Evolutionary conservation across 2,888 invertebrate species (phyloP), one percentile per base, ranked within the genome.

Genomic region (Tipula helvola): DNA sequence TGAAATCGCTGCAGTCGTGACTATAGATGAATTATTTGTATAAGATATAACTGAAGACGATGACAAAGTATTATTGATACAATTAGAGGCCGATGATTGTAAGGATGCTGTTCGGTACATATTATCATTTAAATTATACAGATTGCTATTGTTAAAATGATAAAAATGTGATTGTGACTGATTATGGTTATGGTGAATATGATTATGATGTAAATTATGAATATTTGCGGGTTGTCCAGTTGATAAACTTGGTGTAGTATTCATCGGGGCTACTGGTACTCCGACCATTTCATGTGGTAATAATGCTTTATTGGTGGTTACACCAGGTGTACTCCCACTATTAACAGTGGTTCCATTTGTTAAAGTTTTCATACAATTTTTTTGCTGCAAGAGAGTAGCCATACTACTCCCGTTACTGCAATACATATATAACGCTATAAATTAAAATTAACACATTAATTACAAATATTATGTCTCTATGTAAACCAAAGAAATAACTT

Each of bases 381-480:
- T 95, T 91, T 96, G 96, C 91, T 96, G 96, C 91, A 96, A 93
- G 93, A 95, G 94, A 91, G 96, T 95, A 93, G 96, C 96, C 96
- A 96, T 96, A 88, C 89, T 90, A 90, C 89, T 89, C 88, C 89
- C 89, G 88, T 89, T 90, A 89, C 89, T 89, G 88, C 89, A 89
- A 89, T 89, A 89, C 89, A 90, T 89, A 89, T 88, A 89, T 87
- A 83, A 28, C 12, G 18, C 71, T 71, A 13, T 10, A 71, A 71
- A 18, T 12, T 3, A 28, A 71, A 71, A 71, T 71, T 8, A 10
- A 28, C 1, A 57, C 16, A 57, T 57, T 71, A 71, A 71, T 52
- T 52, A n/a, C n/a, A n/a, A 52, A 52, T 5, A 52, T 44, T 8
- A 44, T 52, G 8, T 16, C 16, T 2, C 18, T 52, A 52, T 5